These are phyloP conservation scores for Hypolimnas misippus DNA, from an alignment of 2,888 invertebrate genomes.

Conservation along the genomic window DNA sequence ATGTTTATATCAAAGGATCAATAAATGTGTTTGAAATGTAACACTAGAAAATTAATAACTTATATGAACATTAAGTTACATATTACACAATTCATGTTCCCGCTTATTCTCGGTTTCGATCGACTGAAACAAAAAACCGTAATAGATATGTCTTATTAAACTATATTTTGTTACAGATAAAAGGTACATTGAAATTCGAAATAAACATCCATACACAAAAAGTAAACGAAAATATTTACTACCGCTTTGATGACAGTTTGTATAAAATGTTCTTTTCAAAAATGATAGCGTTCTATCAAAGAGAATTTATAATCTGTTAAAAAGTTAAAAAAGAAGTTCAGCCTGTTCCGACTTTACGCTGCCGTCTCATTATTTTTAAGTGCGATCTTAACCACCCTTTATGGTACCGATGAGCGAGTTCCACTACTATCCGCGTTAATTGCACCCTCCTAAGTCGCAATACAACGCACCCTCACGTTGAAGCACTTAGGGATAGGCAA, in stretches of 20 bases:
- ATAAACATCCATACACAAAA: not conserved
- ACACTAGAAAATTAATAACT: not conserved
- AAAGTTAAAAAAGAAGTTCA: constrained; percentile 9
- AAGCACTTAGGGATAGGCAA: constrained; percentile 36
- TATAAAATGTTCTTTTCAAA: not conserved
- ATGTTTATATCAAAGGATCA: not conserved
- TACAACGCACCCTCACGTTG: constrained; percentile 24
- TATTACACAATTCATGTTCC: not conserved
- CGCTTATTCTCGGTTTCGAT: not conserved
- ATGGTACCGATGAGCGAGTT: constrained; percentile 27
- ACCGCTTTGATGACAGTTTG: not conserved
- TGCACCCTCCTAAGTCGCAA: constrained; percentile 35
- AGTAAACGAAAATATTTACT: not conserved
- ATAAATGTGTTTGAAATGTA: not conserved
- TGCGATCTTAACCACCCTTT: constrained; percentile 29
- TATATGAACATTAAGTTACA: not conserved
- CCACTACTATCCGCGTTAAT: constrained; percentile 35
- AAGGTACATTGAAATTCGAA: not conserved
- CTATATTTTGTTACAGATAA: not conserved
- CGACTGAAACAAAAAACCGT: not conserved
- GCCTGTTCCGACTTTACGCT: constrained; percentile 4
- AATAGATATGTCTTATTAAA: not conserved
- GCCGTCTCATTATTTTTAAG: constrained; percentile 37
- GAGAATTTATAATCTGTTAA: constrained; percentile 20
- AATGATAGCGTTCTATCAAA: not conserved